Evolutionary conservation across 2,797 vertebrate genomes (phyloP).

Genomic region (Sebastes cheni): DNA sequence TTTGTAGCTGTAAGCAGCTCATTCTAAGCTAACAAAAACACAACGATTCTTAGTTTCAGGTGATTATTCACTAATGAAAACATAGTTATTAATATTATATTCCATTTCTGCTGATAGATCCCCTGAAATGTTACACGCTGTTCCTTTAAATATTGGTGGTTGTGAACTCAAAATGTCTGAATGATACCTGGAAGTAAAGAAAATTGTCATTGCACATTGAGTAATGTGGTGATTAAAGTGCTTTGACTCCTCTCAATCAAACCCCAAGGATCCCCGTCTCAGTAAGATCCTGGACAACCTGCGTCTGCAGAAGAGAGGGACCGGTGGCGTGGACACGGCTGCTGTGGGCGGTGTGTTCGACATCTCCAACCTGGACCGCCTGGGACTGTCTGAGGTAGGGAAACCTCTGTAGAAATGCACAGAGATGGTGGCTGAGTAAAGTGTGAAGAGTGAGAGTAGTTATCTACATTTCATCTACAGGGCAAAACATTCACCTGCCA

Average conservation of each 20-base stretch:
- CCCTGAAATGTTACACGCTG: too few species aligned
- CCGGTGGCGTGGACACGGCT: slow-evolving; percentile 94
- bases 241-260: not conserved
- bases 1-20: too few species aligned
- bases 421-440: not conserved
- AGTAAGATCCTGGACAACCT: slow-evolving; percentile 94
- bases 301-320: slow-evolving; percentile 95
- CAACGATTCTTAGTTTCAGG: too few species aligned
- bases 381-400: slow-evolving; percentile 95
- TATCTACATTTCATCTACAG: not conserved
- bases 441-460: too few species aligned
- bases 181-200: not conserved
- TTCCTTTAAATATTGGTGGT: not conserved
- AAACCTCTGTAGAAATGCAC: not conserved
- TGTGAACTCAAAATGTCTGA: not conserved
- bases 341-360: slow-evolving; percentile 90
- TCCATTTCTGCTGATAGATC: too few species aligned
- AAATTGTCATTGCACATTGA: not conserved
- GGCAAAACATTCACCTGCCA: not conserved
- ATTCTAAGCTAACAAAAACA: too few species aligned
- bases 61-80: too few species aligned
- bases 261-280: slow-evolving; percentile 87
- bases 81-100: too few species aligned
- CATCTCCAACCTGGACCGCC: slow-evolving; percentile 97
- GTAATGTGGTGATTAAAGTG: not conserved